Evolutionary conservation across 2,797 vertebrate species (phyloP).

Genomic region (Uromys caudimaculatus): DNA sequence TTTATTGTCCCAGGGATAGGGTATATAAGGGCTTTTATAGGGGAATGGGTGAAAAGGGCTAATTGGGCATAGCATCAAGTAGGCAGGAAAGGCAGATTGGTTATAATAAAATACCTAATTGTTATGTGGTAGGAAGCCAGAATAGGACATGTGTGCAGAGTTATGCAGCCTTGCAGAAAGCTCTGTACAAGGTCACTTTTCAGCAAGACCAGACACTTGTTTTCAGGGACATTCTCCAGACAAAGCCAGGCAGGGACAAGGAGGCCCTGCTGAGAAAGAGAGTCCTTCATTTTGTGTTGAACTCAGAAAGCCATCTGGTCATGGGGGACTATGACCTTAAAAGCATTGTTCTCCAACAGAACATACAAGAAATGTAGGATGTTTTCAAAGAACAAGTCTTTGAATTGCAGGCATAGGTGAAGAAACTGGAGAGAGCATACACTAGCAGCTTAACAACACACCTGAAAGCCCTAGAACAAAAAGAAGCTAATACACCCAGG

Average conservation of each 20-base stretch:
- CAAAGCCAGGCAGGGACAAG: not conserved
- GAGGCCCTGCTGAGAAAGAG: not conserved
- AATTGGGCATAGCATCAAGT: not conserved
- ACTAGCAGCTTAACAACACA: too few relatives aligned
- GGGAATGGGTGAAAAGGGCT: not conserved
- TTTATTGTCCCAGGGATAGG: not conserved
- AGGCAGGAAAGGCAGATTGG: not conserved
- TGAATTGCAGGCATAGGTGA: not conserved
- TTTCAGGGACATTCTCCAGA: not conserved
- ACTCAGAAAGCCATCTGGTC: not conserved
- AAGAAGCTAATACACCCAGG: too few relatives aligned
- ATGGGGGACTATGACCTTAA: not conserved
- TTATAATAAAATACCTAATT: not conserved
- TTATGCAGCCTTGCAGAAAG: not conserved
- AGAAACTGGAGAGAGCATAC: too few relatives aligned
- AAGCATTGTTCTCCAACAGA: not conserved
- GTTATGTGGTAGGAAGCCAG: not conserved
- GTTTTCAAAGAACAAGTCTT: not conserved
- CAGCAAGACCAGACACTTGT: not conserved
- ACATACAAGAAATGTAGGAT: not conserved
- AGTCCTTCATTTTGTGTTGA: not conserved
- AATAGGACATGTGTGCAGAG: not conserved
- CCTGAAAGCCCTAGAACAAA: too few relatives aligned
- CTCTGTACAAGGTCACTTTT: not conserved
- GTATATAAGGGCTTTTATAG: not conserved